A percentile compares a stretch with the other conserved stretches of the same genome.
phyloP scores from a whole-genome alignment of 2,797 vertebrate species.

The Nannoperca australis region DNA sequence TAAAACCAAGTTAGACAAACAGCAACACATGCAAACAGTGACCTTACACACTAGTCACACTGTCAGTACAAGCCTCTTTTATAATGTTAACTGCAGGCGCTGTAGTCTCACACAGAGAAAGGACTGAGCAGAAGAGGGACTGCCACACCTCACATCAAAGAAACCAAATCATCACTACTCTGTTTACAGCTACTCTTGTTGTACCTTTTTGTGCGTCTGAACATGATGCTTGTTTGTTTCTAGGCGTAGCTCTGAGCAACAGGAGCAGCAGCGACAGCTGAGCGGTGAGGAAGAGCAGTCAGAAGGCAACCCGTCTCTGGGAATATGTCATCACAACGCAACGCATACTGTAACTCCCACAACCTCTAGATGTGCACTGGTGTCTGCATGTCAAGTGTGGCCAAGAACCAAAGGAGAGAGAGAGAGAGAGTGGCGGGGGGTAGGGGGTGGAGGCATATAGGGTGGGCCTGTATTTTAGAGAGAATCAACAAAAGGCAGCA shows the following conservation, averaged over 20 bases:
- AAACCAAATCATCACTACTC: constrained; percentile 13
- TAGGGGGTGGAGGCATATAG: constrained; percentile 31
- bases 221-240: constrained; percentile 63
- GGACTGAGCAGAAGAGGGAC: neutral
- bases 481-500: constrained; percentile 60
- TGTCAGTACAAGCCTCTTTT: constrained; percentile 23
- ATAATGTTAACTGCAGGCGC: constrained; percentile 27
- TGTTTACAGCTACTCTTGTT: neutral
- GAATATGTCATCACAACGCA: constrained; percentile 41
- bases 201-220: constrained; percentile 78
- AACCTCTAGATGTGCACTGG: constrained; percentile 41
- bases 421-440: constrained; percentile 2
- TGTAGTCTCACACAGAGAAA: neutral
- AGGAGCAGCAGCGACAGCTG: constrained; percentile 27
- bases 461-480: constrained; percentile 54
- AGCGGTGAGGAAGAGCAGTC: constrained; percentile 34
- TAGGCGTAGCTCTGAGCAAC: constrained; percentile 46
- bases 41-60: constrained; percentile 20
- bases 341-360: constrained; percentile 36
- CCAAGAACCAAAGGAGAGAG: constrained; percentile 36
- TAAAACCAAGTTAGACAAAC: constrained; percentile 21
- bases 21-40: neutral
- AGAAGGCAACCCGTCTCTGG: constrained; percentile 42
- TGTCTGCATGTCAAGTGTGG: constrained; percentile 45
- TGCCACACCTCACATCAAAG: constrained; percentile 33